A percentile compares a stretch with the other conserved stretches of the same genome.
phyloP scores from a whole-genome alignment of 92 coral and sea anemone species.

The Porites cylindrica region DNA sequence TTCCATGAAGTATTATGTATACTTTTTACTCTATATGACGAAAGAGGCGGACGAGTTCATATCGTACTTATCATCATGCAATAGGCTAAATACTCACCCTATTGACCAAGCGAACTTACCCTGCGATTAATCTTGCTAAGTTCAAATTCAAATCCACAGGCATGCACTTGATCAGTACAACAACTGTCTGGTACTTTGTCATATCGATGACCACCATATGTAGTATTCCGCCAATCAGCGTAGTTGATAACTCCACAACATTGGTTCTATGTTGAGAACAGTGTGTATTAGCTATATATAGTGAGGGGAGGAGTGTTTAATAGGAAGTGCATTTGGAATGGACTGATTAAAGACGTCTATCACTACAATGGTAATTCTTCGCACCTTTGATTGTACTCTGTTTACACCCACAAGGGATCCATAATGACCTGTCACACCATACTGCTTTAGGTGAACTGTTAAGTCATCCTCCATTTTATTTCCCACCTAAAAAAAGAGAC shows the following conservation, averaged over 20 bases:
- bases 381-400: constrained; percentile 10
- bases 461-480: constrained; percentile 12
- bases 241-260: constrained; percentile 31
- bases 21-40: too few relatives aligned
- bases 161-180: constrained; percentile 4
- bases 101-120: background rate
- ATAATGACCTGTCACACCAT: background rate
- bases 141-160: constrained; percentile 18
- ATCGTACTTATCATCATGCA: background rate
- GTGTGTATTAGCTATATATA: background rate
- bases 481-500: background rate
- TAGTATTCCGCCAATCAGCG: constrained; percentile 23
- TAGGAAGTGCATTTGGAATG: too few relatives aligned
- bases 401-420: background rate
- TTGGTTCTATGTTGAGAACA: constrained; percentile 1
- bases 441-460: background rate
- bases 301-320: background rate
- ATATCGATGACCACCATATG: background rate
- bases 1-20: too few relatives aligned
- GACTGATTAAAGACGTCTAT: too few relatives aligned
- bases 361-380: background rate
- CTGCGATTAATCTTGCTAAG: background rate
- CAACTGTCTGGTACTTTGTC: constrained; percentile 37
- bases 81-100: background rate
- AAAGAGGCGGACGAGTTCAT: too few relatives aligned